Evolutionary conservation across 2,797 vertebrate genomes (phyloP), one percentile per base, ranked within the genome.

Genomic region (Notamacropus eugenii): DNA sequence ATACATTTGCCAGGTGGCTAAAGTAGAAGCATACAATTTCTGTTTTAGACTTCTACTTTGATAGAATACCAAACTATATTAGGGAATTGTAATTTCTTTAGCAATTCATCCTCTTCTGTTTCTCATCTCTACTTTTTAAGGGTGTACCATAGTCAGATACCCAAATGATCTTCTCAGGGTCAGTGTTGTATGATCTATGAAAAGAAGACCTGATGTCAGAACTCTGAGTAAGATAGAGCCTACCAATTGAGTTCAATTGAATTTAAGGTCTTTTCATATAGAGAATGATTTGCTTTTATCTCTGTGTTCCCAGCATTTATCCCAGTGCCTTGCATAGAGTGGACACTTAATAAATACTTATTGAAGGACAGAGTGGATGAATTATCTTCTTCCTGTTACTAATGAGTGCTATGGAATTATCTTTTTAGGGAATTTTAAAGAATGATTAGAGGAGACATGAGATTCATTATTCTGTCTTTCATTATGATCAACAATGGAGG

Each of bases 381-480:
- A 74, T 40, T 22, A 90, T 96, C n/a, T 62, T 87, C 55, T 28
- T n/a, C 24, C 40, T 67, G 34, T 90, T 93, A 95, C 8, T 92
- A 46, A 54, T 12, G 55, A 90, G 94, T 90, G 11, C 54, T 91
- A 8, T 90, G 91, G 0, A 56, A 59, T 62, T 14, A 93, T n/a
- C 28, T 93, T 90, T 67, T 74, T 27, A 24, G 4, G n/a, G 34
- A 59, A 40, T 62, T 74, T 90, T 95, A 22, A 46, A 82, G 19
- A 27, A 46, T 82, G 19, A 13, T 46, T 82, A 82, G 8, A 46
- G 22, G 40, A 46, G 22, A 46, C 22, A 46, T 46, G 40, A 82
- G 0, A 46, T 82, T 46, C 6, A 82, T 24, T 82, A 27, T 82
- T 27, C 46, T 82, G 40, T 14, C 46, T 40, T 82, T 82, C 40